Conservation (phyloP, 2,113 vertebrate genomes). For the Centrocercus urophasianus region DNA sequence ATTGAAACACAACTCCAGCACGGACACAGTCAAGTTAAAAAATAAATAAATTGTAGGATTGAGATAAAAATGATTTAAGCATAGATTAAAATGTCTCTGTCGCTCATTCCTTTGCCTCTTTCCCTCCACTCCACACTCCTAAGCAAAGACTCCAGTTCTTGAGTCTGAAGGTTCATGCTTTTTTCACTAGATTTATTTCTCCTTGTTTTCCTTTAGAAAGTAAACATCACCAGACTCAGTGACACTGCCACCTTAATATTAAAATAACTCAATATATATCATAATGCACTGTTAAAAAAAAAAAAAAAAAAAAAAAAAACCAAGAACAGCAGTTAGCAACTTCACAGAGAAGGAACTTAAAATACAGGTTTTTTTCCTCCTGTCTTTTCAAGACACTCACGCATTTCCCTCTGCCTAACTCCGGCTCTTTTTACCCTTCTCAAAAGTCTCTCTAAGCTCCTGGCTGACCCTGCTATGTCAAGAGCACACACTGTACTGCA, state of each 20-base stretch:
- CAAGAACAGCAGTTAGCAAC: neutral
- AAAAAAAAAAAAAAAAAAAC: neutral
- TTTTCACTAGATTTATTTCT: neutral
- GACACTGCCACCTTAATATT: neutral
- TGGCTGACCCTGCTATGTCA: constrained; percentile 33
- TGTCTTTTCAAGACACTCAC: neutral
- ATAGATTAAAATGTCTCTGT: neutral
- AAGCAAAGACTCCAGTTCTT: neutral
- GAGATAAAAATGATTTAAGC: neutral
- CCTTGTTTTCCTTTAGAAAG: neutral
- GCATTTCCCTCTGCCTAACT: neutral
- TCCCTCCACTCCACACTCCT: neutral
- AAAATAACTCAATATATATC: neutral
- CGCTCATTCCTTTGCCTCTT: neutral
- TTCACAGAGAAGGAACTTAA: neutral
- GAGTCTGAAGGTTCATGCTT: neutral
- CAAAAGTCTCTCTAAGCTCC: constrained; percentile 44
- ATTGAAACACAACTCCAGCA: neutral
- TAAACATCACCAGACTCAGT: neutral
- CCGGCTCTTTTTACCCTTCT: constrained; percentile 11
- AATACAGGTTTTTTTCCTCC: neutral
- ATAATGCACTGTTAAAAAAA: neutral
- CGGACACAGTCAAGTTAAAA: neutral
- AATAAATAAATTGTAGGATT: neutral
- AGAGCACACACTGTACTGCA: constrained; percentile 16